Evolutionary conservation across 2,797 vertebrate genomes (phyloP), one percentile per base, ranked within the genome.

Genomic region (Acrossocheilus fasciatus): DNA sequence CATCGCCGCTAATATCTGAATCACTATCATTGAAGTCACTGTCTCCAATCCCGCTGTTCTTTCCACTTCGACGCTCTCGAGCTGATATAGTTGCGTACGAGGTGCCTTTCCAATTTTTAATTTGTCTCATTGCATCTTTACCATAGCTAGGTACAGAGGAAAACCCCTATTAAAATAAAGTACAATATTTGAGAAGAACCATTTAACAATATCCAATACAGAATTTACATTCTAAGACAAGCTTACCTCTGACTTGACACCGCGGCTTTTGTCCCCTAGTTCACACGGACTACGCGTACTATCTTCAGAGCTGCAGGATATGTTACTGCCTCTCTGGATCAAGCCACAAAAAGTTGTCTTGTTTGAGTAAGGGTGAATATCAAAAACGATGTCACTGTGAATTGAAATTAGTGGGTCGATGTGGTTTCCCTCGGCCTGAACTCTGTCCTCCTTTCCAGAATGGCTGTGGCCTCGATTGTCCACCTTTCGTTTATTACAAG

Each of bases 1-100:
- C 97, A 83, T 98, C 97, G 64, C 97, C 97, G 0, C 98, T 99
- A 91, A 98, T 96, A 87, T 99, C 98, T 0, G 98, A 99, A 90
- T 99, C 98, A 0, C 98, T 99, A 95, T 99, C 98, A 0, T 98
- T 99, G 93, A 98, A 99, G 94, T 99, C 98, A 1, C 98, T 99
- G 94, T 99, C 98, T 0, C 98, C 98, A 92, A 99, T 98, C 54
- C 98, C 98, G 0, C 98, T 99, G 93, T 99, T 98, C 91, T 99
- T 99, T 83, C 98, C 98, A 0, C 98, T 99, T 92, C 97, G 97
- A 0, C 96, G 97, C 91, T 98, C 98, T 79, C 97, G 92, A 76
- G 97, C 97, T 0, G 98, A 97, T 89, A 98, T 97, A 82, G 97
- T 97, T 88, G 97, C 97, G 92, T 98, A 98, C 0, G 98, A 98